phyloP scores from a whole-genome alignment of 2,797 vertebrate genomes.

The Vespertilio murinus region DNA sequence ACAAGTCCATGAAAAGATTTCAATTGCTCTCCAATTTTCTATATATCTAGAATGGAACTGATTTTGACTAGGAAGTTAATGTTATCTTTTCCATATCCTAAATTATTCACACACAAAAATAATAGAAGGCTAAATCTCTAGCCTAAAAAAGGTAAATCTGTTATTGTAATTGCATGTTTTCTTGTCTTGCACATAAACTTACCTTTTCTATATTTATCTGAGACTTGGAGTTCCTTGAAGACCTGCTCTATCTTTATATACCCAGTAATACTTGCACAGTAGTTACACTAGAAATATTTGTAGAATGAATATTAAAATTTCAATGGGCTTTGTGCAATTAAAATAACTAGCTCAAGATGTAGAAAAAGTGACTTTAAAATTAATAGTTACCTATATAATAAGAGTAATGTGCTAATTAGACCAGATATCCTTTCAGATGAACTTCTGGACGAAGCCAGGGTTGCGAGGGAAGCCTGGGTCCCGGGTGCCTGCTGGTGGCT shows the following conservation, averaged over 20 bases:
- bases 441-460: too few relatives aligned
- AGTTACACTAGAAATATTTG: neutral
- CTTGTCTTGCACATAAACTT: neutral
- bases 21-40: neutral
- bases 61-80: constrained; percentile 4
- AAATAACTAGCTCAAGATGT: neutral
- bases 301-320: neutral
- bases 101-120: neutral
- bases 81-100: neutral
- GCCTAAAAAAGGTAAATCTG: neutral
- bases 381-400: neutral
- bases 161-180: neutral
- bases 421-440: too few relatives aligned
- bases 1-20: neutral
- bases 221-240: neutral
- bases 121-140: neutral
- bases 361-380: constrained; percentile 30
- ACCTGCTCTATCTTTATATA: neutral
- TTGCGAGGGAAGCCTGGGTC: too few relatives aligned
- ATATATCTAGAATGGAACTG: neutral
- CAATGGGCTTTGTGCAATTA: neutral
- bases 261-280: neutral
- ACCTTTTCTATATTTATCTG: neutral
- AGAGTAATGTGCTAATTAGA: too few relatives aligned
- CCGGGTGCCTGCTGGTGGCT: too few relatives aligned